Percentiles rank a stretch among this genome's conserved stretches.
Evolutionary conservation across 2,113 vertebrate species (phyloP).

Genomic region (Campylomormyrus tamandua): DNA sequence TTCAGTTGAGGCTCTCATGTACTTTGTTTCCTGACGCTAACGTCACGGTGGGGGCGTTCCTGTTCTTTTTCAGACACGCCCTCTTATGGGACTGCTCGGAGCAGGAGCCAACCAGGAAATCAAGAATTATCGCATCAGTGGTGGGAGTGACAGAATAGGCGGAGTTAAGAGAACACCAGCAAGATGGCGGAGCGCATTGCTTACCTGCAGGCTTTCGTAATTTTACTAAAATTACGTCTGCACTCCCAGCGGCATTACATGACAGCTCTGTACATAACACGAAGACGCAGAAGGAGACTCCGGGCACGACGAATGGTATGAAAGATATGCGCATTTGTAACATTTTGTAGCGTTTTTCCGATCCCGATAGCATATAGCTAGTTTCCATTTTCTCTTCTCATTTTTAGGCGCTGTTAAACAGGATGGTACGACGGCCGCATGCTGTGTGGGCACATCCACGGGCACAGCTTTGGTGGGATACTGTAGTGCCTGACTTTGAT

Average conservation of each 20-base stretch:
- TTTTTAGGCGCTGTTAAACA: not conserved
- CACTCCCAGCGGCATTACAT: not conserved
- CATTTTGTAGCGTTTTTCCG: not conserved
- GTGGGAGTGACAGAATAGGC: not conserved
- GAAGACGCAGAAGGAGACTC: not conserved
- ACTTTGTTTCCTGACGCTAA: not conserved
- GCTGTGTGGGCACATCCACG: constrained; percentile 15
- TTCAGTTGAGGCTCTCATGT: too few relatives aligned
- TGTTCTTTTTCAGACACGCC: not conserved
- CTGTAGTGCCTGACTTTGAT: constrained; percentile 16
- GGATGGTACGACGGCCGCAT: not conserved
- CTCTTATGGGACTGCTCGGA: not conserved
- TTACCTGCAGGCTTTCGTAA: not conserved
- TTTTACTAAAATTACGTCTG: not conserved
- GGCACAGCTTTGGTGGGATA: constrained; percentile 25
- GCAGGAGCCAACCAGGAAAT: not conserved
- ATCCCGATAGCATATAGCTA: not conserved
- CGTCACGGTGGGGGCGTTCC: not conserved
- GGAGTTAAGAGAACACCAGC: not conserved
- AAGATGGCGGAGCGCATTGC: not conserved
- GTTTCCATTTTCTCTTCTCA: not conserved
- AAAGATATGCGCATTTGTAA: not conserved
- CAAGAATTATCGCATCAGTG: not conserved
- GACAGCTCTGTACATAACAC: not conserved
- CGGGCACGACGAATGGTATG: not conserved